Base-by-base conservation (phyloP, 2,888 invertebrate genomes). In the Macropis europaea region DNA sequence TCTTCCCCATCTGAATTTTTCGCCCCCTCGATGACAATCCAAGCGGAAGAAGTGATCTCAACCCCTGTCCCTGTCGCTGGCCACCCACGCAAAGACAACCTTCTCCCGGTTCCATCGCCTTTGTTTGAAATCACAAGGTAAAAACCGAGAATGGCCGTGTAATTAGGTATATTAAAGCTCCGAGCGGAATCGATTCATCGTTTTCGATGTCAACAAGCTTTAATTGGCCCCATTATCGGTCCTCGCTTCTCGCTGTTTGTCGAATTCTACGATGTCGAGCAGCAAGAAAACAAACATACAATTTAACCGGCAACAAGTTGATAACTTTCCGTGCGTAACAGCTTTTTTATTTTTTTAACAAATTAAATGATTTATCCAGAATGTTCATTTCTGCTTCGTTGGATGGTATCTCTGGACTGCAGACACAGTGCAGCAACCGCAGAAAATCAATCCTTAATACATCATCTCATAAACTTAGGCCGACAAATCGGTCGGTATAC, bases 1-100 rank as follows among this genome's bases (percentile, higher is more conserved):
- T 61, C 68, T 71, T 61, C 70, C 70, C 71, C 43, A 32, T 26
- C 45, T 32, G 48, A 50, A 69, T 69, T 70, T 74, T 70, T 70
- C 69, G 52, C 73, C 73, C 69, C 89, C 67, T 89, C 82, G 83
- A 86, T 85, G 79, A 67, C 71, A 75, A 82, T 73, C 70, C 86
- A 87, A 85, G 79, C 82, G 85, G 85, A 89, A 89, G 89, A 88
- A 88, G 87, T 83, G 82, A 76, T 82, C 56, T 76, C 77, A 77
- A 63, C 61, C 77, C 78, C 68, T 34, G 57, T 54, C 53, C 67
- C 54, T n/a, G 45, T 57, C 54, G 75, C 62, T 38, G 62, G 54
- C 54, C 68, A 57, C 54, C 73, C 74, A 43, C 53, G 62, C 61
- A 61, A 69, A 71, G 60, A 43, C 71, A 69, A 69, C 69, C 69